phyloP scores from a whole-genome alignment of 2,888 invertebrate genomes.

The Rhabditophanes sp. region DNA sequence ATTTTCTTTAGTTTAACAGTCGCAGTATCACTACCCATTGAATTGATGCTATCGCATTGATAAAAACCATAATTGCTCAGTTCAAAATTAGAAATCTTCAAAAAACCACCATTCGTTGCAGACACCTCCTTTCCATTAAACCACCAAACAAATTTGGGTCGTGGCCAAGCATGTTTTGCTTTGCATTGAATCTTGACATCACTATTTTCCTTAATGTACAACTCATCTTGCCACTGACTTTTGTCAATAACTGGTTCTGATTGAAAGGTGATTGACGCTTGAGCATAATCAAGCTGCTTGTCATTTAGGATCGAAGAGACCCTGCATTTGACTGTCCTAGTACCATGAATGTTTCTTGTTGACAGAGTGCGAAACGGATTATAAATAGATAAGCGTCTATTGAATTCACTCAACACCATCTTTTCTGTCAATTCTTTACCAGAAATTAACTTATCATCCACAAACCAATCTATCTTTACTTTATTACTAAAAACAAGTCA shows the following conservation, averaged over 20 bases:
- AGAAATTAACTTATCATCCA: too few species aligned
- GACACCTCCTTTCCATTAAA: conserved; percentile 13
- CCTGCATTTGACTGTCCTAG: too few species aligned
- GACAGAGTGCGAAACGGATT: too few species aligned
- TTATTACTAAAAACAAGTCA: too few species aligned
- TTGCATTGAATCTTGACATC: conserved; percentile 6
- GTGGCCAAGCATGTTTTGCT: conserved; percentile 12
- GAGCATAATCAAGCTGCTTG: too few species aligned
- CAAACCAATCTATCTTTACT: too few species aligned
- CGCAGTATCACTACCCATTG: conserved; percentile 72
- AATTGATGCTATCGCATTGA: conserved; percentile 77
- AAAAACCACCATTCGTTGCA: conserved; percentile 5
- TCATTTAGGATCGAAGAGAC: too few species aligned
- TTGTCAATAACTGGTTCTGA: conserved; percentile 11
- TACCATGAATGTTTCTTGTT: too few species aligned
- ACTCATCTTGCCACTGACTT: conserved; percentile 6
- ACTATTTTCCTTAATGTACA: conserved; percentile 3
- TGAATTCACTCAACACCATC: too few species aligned
- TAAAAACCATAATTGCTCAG: conserved; percentile 58
- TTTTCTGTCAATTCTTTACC: too few species aligned
- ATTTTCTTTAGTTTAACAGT: conserved; percentile 45
- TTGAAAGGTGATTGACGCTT: too few species aligned
- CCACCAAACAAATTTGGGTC: conserved; percentile 13
- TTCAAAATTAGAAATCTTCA: conserved; percentile 7
- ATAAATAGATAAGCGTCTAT: too few species aligned